phyloP scores from a whole-genome alignment of 2,888 invertebrate species.

The Eupsilia transversa region DNA sequence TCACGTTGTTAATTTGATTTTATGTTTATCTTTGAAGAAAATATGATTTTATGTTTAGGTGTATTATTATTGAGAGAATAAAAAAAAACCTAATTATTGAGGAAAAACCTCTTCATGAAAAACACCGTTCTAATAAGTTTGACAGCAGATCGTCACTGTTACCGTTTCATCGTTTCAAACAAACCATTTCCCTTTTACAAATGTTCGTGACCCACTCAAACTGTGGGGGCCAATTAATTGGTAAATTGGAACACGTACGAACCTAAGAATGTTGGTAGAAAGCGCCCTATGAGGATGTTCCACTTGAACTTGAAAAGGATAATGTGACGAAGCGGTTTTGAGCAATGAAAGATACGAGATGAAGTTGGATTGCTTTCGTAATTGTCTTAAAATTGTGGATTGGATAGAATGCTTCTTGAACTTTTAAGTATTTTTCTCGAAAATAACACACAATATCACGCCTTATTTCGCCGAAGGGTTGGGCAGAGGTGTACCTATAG shows the following conservation, averaged over 20 bases:
- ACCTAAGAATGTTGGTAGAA: constrained; percentile 40
- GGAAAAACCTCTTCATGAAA: background rate
- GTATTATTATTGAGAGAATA: background rate
- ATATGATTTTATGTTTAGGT: background rate
- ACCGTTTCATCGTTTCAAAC: constrained; percentile 34
- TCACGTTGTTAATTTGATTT: no score
- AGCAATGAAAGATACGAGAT: constrained; percentile 32
- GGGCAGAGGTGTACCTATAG: no score
- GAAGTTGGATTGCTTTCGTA: constrained; percentile 38
- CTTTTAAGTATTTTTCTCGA: background rate
- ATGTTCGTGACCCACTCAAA: constrained; percentile 62
- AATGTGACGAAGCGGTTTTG: constrained; percentile 49
- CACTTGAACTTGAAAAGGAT: constrained; percentile 56
- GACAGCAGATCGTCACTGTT: constrained; percentile 32
- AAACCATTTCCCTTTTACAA: constrained; percentile 34
- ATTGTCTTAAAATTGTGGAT: constrained; percentile 28
- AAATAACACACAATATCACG: no score
- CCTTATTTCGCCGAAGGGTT: no score
- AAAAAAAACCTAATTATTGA: background rate
- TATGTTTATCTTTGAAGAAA: background rate
- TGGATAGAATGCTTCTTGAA: background rate
- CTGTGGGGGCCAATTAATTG: constrained; percentile 55
- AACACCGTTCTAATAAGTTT: background rate
- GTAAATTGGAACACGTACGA: constrained; percentile 66
- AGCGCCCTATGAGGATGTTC: constrained; percentile 29